Evolutionary conservation across 2,797 vertebrate species (phyloP).

Genomic region (Emydoidea blandingii): DNA sequence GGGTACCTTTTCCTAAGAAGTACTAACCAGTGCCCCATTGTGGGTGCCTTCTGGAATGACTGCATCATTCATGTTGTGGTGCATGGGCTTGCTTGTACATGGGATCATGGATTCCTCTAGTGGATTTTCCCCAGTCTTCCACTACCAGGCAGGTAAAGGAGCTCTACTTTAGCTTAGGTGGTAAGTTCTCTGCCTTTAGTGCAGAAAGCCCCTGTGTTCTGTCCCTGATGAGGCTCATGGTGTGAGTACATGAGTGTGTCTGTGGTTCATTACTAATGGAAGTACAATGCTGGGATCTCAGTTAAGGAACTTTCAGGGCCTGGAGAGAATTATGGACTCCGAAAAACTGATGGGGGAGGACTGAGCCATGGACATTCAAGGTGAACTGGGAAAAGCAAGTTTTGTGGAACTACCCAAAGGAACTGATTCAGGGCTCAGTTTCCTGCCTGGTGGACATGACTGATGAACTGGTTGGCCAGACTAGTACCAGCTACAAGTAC

Average conservation of each 20-base stretch:
- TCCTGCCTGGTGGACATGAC: neutral
- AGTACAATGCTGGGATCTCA: neutral
- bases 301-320: neutral
- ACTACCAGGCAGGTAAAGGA: neutral
- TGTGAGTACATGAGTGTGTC: neutral
- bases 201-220: neutral
- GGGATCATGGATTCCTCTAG: neutral
- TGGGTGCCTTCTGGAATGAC: neutral
- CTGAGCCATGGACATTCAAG: neutral
- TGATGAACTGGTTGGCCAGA: neutral
- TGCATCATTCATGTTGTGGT: neutral
- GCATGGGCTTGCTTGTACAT: neutral
- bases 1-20: neutral
- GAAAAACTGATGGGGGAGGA: neutral
- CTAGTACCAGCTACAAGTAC: neutral
- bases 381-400: neutral
- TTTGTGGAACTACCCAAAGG: neutral
- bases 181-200: neutral
- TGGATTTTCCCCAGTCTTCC: neutral
- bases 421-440: neutral
- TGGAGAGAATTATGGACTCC: neutral
- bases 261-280: neutral
- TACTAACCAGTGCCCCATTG: neutral
- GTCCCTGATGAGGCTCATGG: neutral
- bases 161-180: neutral